These are phyloP conservation scores for Drosophila micromelanica DNA, from an alignment of 1,140 invertebrate genomes.

Conservation along the genomic window DNA sequence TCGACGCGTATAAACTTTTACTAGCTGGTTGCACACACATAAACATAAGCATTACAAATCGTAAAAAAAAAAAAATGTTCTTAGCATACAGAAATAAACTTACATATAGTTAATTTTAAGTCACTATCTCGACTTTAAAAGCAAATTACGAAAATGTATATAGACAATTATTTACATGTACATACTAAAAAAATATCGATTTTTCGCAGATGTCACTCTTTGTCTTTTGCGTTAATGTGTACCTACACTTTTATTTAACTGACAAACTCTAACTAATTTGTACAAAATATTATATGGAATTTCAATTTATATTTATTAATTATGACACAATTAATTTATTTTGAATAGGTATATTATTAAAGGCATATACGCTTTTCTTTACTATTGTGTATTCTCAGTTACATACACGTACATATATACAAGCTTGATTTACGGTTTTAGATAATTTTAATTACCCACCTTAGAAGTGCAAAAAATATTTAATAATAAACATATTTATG, in stretches of 20 bases:
- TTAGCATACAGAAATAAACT: background rate
- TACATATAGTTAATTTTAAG: background rate
- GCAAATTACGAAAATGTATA: conserved; percentile 13
- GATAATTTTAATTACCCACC: conserved; percentile 17
- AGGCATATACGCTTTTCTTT: background rate
- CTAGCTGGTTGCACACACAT: background rate
- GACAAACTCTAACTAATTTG: background rate
- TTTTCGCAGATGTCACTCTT: conserved; percentile 38
- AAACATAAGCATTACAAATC: conserved; percentile 1
- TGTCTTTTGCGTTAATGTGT: conserved; percentile 12
- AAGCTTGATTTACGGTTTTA: background rate
- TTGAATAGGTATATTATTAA: background rate
- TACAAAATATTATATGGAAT: too few relatives aligned
- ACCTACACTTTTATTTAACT: background rate
- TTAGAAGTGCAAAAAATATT: conserved; percentile 32
- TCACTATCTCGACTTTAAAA: conserved; percentile 15
- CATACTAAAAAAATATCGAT: conserved; percentile 46
- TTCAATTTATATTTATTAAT: too few relatives aligned
- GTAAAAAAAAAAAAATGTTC: background rate
- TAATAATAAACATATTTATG: conserved; percentile 34
- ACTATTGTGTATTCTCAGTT: background rate
- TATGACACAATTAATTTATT: background rate
- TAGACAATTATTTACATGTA: conserved; percentile 28
- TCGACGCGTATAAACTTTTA: too few relatives aligned
- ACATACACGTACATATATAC: background rate